A percentile compares a stretch with the other conserved stretches of the same genome.
phyloP scores from a whole-genome alignment of 2,888 invertebrate genomes.

The Plemyria rubiginata region DNA sequence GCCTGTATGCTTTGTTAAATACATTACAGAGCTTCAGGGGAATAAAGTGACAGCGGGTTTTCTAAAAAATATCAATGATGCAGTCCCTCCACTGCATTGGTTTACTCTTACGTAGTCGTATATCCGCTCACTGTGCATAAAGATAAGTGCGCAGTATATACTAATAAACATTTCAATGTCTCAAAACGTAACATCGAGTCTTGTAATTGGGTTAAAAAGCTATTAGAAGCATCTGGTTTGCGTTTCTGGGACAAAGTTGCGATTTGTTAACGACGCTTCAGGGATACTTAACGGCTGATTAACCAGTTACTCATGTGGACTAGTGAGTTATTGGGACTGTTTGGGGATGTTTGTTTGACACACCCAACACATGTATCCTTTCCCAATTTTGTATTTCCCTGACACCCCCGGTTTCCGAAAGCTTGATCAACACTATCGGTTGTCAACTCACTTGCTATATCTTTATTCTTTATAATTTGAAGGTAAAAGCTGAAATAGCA shows the following conservation, averaged over 20 bases:
- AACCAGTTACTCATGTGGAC: conserved; percentile 46
- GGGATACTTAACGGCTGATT: conserved; percentile 58
- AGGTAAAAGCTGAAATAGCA: too few species aligned
- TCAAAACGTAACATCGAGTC: conserved; percentile 40
- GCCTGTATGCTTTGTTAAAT: too few species aligned
- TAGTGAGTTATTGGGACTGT: conserved; percentile 48
- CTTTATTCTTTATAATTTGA: too few species aligned
- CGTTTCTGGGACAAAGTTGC: conserved; percentile 51
- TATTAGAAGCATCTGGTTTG: conserved; percentile 67
- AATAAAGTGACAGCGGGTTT: too few species aligned
- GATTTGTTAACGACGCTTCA: conserved; percentile 57
- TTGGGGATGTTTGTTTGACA: conserved; percentile 8
- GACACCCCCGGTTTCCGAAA: too few species aligned
- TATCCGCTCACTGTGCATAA: conserved; percentile 12
- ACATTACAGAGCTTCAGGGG: too few species aligned
- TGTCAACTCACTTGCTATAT: too few species aligned
- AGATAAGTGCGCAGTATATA: conserved; percentile 41
- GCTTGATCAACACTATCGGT: too few species aligned
- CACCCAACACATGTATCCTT: background rate
- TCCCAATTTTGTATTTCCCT: too few species aligned
- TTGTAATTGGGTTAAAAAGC: conserved; percentile 63
- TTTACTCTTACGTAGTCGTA: too few species aligned
- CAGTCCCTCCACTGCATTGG: too few species aligned
- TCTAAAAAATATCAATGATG: too few species aligned
- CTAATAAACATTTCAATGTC: conserved; percentile 48